Evolutionary conservation across 2,113 vertebrate species (phyloP).

Genomic region (Ictalurus punctatus): DNA sequence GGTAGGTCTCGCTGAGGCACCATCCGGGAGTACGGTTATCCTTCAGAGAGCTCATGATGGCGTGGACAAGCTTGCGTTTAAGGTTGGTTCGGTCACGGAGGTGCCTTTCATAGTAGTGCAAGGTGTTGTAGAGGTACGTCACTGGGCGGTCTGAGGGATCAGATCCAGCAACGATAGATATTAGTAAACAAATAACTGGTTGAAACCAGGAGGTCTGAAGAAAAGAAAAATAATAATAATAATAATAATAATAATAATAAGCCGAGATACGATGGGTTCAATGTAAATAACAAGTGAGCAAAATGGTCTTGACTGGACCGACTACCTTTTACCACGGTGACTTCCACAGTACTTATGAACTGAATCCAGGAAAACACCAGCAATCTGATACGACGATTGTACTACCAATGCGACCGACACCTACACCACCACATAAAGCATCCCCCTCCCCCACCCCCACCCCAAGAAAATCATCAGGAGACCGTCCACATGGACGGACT

Average conservation of each 20-base stretch:
- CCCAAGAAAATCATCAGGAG: background rate
- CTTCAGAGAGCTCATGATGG: conserved; percentile 96
- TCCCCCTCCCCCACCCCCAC: too few relatives aligned
- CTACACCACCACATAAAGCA: background rate
- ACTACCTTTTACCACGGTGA: background rate
- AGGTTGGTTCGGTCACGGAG: conserved; percentile 89
- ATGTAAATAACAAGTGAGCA: background rate
- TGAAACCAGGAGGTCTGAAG: background rate
- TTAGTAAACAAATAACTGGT: background rate
- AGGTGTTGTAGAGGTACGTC: conserved; percentile 97
- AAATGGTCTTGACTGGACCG: background rate
- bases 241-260: background rate
- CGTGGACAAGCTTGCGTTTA: conserved; percentile 95
- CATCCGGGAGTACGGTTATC: conserved; percentile 93
- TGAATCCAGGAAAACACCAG: background rate
- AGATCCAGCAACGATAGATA: background rate
- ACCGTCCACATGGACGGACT: background rate
- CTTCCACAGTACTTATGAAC: background rate
- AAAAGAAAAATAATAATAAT: background rate
- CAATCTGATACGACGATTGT: background rate
- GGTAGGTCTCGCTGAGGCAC: conserved; percentile 96
- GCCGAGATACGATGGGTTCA: background rate
- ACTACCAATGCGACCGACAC: too few relatives aligned
- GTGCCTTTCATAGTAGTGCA: conserved; percentile 95
- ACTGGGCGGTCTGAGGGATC: conserved; percentile 87